Evolutionary conservation across 2,888 invertebrate genomes (phyloP), one percentile per base, ranked within the genome.

Genomic region (Epistrophe grossulariae): DNA sequence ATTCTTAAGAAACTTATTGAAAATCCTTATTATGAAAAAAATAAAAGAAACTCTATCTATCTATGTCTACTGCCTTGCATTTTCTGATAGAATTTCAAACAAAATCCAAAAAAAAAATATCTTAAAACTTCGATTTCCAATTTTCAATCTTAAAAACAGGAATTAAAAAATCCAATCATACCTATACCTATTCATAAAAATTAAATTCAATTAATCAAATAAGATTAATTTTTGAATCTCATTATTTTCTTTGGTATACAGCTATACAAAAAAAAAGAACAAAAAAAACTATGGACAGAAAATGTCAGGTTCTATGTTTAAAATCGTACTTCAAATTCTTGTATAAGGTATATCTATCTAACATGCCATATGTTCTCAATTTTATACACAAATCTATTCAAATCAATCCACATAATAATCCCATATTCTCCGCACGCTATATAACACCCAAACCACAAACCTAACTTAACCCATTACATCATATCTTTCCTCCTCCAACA

Each of bases 391-490:
- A 60, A 38, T 19, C 6, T 19, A 59, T 24, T 43, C 43, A 15
- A 43, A 45, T 28, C 8, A 43, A 66, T 35, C n/a, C 31, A 59
- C 11, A 45, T 31, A 35, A 13, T 19, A 19, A 60, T 8, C 17
- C 38, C 50, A 59, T 38, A 59, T 48, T 28, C 68, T 45, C 28
- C 28, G 11, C 11, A 48, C 13, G 31, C 28, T 45, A n/a, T n/a
- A n/a, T n/a, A 8, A 13, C 13, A 40, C 48, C 38, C 9, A 55
- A 64, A 19, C 6, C 15, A 28, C 6, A 19, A 19, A 48, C n/a
- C n/a, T 24, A 55, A n/a, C 38, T 38, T 1, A 68, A 19, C 40
- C 2, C 24, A 77, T 81, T 70, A 74, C 74, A 70, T 81, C 28
- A 76, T 35, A 48, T 38, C 48, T 15, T 3, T 28, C 60, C 60